These are phyloP conservation scores for Acridotheres tristis DNA, from an alignment of 2,797 vertebrate genomes.

Conservation along the genomic window DNA sequence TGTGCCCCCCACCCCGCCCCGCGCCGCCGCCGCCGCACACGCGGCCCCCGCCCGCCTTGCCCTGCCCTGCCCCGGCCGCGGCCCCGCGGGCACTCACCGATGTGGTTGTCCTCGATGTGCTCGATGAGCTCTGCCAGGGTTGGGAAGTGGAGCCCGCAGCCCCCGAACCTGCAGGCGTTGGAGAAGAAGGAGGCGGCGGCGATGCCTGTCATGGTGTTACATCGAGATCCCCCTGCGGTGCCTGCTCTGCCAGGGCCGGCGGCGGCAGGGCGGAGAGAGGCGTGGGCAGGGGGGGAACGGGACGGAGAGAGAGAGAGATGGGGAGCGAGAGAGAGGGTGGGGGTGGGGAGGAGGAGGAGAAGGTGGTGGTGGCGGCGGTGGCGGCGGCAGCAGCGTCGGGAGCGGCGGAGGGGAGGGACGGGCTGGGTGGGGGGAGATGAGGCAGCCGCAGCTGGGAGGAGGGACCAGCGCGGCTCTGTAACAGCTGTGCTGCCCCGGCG, in stretches of 20 bases:
- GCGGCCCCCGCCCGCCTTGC: neutral
- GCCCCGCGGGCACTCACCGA: slow-evolving; percentile 82
- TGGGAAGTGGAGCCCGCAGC: slow-evolving; percentile 94
- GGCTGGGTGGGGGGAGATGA: slow-evolving; percentile 69
- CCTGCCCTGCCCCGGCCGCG: neutral
- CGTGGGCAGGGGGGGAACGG: slow-evolving; percentile 78
- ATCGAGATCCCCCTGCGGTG: slow-evolving; percentile 77
- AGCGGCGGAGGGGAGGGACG: slow-evolving; percentile 72
- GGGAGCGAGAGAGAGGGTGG: slow-evolving; percentile 7
- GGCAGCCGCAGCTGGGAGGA: slow-evolving; percentile 80
- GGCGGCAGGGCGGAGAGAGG: slow-evolving; percentile 80
- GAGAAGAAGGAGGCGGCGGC: slow-evolving; percentile 98
- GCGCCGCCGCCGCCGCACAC: neutral
- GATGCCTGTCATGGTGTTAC: slow-evolving; percentile 96
- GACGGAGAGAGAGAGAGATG: slow-evolving; percentile 46
- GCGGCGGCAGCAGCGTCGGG: slow-evolving; percentile 69
- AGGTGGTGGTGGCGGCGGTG: slow-evolving; percentile 66
- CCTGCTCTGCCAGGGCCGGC: slow-evolving; percentile 78
- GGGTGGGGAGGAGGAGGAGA: slow-evolving; percentile 41
- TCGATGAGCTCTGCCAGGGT: slow-evolving; percentile 94
- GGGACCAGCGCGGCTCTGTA: slow-evolving; percentile 70
- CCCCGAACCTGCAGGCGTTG: slow-evolving; percentile 93
- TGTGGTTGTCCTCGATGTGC: slow-evolving; percentile 97
- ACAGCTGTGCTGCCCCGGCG: slow-evolving; percentile 73
- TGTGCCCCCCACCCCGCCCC: neutral